Evolutionary conservation across 92 coral and sea anemone genomes (phyloP), one percentile per base, ranked within the genome.

Genomic region (Actinernus sp.): DNA sequence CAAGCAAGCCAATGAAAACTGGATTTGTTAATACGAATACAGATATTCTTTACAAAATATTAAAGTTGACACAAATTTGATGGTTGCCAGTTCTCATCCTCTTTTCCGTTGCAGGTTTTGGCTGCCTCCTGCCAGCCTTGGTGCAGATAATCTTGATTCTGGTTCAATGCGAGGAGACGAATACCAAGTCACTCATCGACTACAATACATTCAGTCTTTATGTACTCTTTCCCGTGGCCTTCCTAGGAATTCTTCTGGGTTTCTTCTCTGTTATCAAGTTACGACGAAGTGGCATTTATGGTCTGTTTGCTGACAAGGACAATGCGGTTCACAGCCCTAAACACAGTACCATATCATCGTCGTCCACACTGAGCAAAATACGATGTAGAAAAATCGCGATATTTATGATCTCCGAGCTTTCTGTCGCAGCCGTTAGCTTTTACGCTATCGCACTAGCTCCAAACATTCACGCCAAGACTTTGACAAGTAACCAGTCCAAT

Each of bases 231-330:
- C 49, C 83, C 8, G 73, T 56, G 1, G 83, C 65, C 14, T 67
- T 79, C 29, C 14, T 80, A 2, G 92, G 73, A 1, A 51, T 84
- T 41, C 19, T 65, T 26, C 26, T 60, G n/a, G 96, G 96, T 24
- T 55, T 80, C 13, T 26, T 75, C 12, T 78, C 96, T 21, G 63
- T 72, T 3, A 38, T 79, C 38, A 74, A 60, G 56, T 82, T 89
- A 1, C 60, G 80, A 21, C 85, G 77, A 14, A 66, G 92, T 56
- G 92, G 92, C 8, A 89, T 89, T 27, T 89, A 89, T 47, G 74
- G 50, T 2, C 46, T 89, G 20, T 89, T 89, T 58, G 89, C 92
- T 11, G 91, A 82, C 22, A 75, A 41, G 10, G 88, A 89, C 83
- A 78, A 82, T 36, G 63, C 68, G 14, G 57, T 50, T 2, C 54